Evolutionary conservation across 2,797 vertebrate species (phyloP), one percentile per base, ranked within the genome.

Genomic region (Mico argentatus): DNA sequence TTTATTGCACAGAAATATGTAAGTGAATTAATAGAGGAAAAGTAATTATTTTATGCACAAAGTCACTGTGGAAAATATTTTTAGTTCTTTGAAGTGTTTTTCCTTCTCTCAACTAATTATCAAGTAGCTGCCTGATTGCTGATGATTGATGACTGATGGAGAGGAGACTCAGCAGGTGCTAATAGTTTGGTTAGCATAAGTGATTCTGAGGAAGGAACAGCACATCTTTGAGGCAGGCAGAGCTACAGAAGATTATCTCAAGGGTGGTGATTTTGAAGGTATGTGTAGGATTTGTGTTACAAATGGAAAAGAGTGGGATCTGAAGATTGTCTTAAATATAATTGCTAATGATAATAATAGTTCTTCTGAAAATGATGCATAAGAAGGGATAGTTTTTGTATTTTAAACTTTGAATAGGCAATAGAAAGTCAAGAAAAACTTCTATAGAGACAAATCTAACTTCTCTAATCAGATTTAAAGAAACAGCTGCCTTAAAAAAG

Each of bases 81-180:
- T 98, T 97, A 98, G 97, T 86, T 36, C 95, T 98, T 70, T 98
- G 96, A 98, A 99, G 98, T 98, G 97, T 97, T 98, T 97, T 98
- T 73, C 59, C 61, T 92, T 46, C 88, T 97, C 98, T 98, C 46
- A 0, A 67, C 97, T 98, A 99, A 98, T 99, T 98, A 98, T 98
- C 98, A 98, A 99, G 98, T 98, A 97, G 89, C 96, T 98, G 96
- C 91, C 98, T 99, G 98, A 98, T 98, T 98, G 97, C 97, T 97
- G 59, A 64, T 97, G 98, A 98, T 95, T 98, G 98, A 98, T 96
- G 97, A 97, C 19, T 98, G 97, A 97, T 52, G 88, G 93, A 93
- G 92, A 98, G 88, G 96, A 92, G 75, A 83, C 98, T 97, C 97
- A 82, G 92, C 98, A 97, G 97, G 96, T 98, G 97, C 97, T 97